A percentile compares a stretch with the other conserved stretches of the same genome.
These are phyloP conservation scores for Spondyliosoma cantharus DNA, from an alignment of 2,797 vertebrate genomes.

Conservation along the genomic window DNA sequence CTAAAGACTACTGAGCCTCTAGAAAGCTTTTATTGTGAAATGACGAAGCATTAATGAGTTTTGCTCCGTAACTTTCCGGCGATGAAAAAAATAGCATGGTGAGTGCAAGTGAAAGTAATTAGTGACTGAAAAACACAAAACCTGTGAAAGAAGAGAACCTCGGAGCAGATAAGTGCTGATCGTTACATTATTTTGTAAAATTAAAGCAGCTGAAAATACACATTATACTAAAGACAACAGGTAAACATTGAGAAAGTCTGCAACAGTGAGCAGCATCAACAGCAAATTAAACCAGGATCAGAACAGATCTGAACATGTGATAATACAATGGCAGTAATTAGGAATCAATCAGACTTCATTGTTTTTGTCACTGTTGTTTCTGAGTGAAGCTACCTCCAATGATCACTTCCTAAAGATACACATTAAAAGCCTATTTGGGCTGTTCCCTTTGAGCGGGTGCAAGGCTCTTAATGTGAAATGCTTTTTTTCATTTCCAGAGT, in stretches of 20 bases:
- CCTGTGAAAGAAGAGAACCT: neutral
- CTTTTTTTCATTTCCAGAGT: neutral
- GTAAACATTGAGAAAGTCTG: neutral
- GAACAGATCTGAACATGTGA: too few relatives aligned
- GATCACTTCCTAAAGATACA: neutral
- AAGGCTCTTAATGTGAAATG: neutral
- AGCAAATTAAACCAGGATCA: neutral
- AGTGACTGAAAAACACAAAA: neutral
- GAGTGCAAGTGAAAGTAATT: neutral
- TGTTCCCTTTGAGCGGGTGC: neutral
- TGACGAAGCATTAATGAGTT: neutral
- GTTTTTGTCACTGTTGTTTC: too few relatives aligned
- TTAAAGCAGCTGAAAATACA: neutral
- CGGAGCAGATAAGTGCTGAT: neutral
- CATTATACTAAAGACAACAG: neutral
- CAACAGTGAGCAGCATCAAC: too few relatives aligned
- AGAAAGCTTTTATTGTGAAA: neutral
- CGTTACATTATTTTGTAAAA: neutral
- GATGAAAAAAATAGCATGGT: neutral
- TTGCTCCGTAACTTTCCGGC: neutral
- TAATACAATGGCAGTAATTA: neutral
- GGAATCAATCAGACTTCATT: neutral
- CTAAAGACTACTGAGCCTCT: neutral
- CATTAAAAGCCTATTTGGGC: neutral
- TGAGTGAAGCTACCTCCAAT: neutral